Evolutionary conservation across 2,888 invertebrate genomes (phyloP), one percentile per base, ranked within the genome.

Genomic region (Lasioglossum pauxillum): DNA sequence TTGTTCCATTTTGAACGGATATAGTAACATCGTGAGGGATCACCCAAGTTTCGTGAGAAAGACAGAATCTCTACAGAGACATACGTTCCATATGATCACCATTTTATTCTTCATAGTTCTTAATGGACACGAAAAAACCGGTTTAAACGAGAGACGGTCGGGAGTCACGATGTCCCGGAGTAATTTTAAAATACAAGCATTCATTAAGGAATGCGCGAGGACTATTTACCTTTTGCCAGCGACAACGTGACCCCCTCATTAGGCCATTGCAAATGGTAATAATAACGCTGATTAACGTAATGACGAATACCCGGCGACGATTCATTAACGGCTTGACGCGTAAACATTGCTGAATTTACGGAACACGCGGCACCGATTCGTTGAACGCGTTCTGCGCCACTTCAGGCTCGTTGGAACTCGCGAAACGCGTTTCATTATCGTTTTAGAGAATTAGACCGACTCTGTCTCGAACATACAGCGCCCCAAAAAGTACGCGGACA

Each of bases 221-320:
- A 49, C 31, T 64, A 46, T 82, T 85, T 76, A 57, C 44, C 71
- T 80, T 82, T 76, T 49, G 38, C 57, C 57, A 49, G 23, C 49
- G 12, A 69, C 53, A 41, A n/a, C 38, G 75, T 69, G 67, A 69
- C 67, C 67, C 57, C 44, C 81, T 84, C 82, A 78, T 85, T 85
- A 82, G 41, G 19, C 27, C 31, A 53, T 46, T 38, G 75, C 72
- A 67, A 84, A 79, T 78, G 82, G 82, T 78, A 85, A 85, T 85
- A 81, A 84, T 86, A 81, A 84, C 75, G 67, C 80, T 74, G 80
- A 85, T 84, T 84, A 85, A 85, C 75, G 78, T 78, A 84, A 86
- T 71, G 53, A 71, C 80, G 44, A 78, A 67, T 31, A 38, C 44
- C 57, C 16, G 19, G 19, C 67, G 27, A 67, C 78, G 77, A 86